phyloP scores from a whole-genome alignment of 1,140 invertebrate species.

The Caenorhabditis briggsae region DNA sequence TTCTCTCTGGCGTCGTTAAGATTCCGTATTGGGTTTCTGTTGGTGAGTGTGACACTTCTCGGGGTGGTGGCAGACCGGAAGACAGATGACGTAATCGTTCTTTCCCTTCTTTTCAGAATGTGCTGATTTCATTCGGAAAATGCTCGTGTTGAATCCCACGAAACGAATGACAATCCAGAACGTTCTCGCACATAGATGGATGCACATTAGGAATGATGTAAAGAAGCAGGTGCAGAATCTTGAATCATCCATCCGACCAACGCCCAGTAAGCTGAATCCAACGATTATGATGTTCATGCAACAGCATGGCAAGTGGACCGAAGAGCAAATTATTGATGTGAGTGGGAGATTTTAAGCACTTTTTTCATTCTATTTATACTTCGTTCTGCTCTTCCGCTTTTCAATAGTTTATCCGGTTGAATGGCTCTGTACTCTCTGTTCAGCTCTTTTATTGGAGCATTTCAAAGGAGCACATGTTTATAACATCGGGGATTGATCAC shows the following conservation, averaged over 20 bases:
- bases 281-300: slow-evolving; percentile 75
- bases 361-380: neutral
- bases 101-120: slow-evolving; percentile 85
- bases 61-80: neutral
- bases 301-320: slow-evolving; percentile 77
- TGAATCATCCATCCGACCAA: slow-evolving; percentile 19
- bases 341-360: neutral
- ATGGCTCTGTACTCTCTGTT: neutral
- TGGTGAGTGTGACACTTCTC: slow-evolving; percentile 60
- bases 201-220: slow-evolving; percentile 5
- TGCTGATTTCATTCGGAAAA: slow-evolving; percentile 90
- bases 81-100: neutral
- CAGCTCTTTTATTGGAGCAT: neutral
- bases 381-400: neutral
- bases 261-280: slow-evolving; percentile 69
- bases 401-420: neutral
- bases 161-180: slow-evolving; percentile 81
- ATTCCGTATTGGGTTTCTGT: slow-evolving; percentile 78
- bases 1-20: slow-evolving; percentile 73
- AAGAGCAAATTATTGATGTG: slow-evolving; percentile 73
- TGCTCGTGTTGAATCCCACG: slow-evolving; percentile 91
- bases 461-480: neutral
- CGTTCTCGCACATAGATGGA: slow-evolving; percentile 49
- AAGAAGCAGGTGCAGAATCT: slow-evolving; percentile 50
- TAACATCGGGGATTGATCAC: neutral